phyloP scores from a whole-genome alignment of 2,113 vertebrate genomes.

The Leucopsar rothschildi region DNA sequence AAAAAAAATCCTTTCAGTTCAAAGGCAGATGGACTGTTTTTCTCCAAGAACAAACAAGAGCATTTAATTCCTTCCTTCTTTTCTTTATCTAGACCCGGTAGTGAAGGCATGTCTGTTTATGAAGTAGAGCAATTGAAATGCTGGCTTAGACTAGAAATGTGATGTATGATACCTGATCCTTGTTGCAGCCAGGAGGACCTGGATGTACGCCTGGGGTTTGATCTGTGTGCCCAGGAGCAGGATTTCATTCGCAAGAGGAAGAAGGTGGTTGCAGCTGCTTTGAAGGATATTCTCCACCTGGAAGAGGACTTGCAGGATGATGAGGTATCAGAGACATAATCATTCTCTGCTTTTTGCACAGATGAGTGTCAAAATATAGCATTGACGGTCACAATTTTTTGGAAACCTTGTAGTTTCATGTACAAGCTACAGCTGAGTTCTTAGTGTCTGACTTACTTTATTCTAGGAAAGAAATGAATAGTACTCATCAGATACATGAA shows the following conservation, averaged over 20 bases:
- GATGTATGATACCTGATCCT: background rate
- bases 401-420: background rate
- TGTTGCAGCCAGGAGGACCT: conserved; percentile 61
- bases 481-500: background rate
- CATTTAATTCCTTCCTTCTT: background rate
- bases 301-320: conserved; percentile 59
- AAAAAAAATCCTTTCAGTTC: background rate
- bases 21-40: background rate
- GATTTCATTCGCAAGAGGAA: conserved; percentile 79
- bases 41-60: background rate
- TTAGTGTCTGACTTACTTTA: background rate
- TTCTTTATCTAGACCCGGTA: background rate
- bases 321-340: conserved; percentile 61
- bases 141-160: background rate
- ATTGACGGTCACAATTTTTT: background rate
- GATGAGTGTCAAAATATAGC: background rate
- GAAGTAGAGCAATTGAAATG: background rate
- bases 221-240: conserved; percentile 75
- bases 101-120: background rate
- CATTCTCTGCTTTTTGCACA: background rate
- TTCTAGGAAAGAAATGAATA: background rate
- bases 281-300: conserved; percentile 77
- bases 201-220: conserved; percentile 78
- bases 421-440: background rate
- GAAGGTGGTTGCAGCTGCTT: conserved; percentile 65